These are phyloP conservation scores for Microctonus aethiopoides DNA, from an alignment of 2,888 invertebrate species.

Conservation along the genomic window DNA sequence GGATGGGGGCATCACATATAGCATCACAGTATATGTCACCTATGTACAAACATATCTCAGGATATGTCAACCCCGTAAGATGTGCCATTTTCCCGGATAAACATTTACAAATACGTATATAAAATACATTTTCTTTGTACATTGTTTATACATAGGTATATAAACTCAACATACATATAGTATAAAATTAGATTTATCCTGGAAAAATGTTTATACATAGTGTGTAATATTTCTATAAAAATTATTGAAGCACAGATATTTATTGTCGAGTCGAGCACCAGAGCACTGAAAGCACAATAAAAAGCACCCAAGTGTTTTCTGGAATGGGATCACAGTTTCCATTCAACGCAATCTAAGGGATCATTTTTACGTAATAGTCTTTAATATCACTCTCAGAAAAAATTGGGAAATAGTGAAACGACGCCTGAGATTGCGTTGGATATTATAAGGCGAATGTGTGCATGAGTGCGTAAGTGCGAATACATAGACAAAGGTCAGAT, in stretches of 20 bases:
- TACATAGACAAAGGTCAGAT: constrained; percentile 39
- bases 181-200: background rate
- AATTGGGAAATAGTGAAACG: constrained; percentile 3
- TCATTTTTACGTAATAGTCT: constrained; percentile 9
- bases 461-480: constrained; percentile 56
- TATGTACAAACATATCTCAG: constrained; percentile 31
- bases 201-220: constrained; percentile 31
- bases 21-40: constrained; percentile 35
- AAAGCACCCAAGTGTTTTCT: constrained; percentile 57
- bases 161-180: no score
- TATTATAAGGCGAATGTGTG: constrained; percentile 39
- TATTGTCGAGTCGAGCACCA: constrained; percentile 57
- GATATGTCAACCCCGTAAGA: no score
- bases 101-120: background rate
- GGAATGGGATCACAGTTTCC: constrained; percentile 47
- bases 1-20: constrained; percentile 35
- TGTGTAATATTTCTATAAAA: constrained; percentile 32
- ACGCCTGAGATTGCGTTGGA: constrained; percentile 5
- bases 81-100: no score
- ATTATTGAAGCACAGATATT: constrained; percentile 48
- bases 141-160: no score
- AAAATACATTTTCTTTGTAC: no score
- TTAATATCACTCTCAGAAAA: constrained; percentile 3
- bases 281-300: constrained; percentile 59
- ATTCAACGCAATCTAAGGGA: constrained; percentile 37